A percentile compares a stretch with the other conserved stretches of the same genome.
These are phyloP conservation scores for Aleiodes sp. DNA, from an alignment of 1,140 invertebrate genomes.

Conservation along the genomic window DNA sequence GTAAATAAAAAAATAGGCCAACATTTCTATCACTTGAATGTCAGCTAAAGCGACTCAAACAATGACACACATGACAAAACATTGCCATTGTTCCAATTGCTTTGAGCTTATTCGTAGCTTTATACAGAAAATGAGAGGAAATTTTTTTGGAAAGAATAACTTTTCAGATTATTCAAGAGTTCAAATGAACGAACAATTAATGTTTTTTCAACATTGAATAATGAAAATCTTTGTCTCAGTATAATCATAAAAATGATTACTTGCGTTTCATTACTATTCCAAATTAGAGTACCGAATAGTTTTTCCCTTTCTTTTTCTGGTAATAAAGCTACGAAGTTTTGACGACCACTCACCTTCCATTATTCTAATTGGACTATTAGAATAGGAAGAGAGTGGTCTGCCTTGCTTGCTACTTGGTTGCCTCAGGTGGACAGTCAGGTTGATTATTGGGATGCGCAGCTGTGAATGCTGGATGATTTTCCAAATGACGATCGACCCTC, in stretches of 20 bases:
- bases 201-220: too few relatives aligned
- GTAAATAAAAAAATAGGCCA: slow-evolving; percentile 52
- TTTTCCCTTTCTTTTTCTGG: too few relatives aligned
- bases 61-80: too few relatives aligned
- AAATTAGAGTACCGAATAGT: too few relatives aligned
- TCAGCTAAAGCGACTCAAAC: background rate
- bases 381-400: slow-evolving; percentile 66
- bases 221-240: too few relatives aligned
- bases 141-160: background rate
- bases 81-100: background rate
- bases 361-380: slow-evolving; percentile 39
- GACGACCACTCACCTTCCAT: slow-evolving; percentile 49
- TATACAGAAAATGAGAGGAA: background rate
- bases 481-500: slow-evolving; percentile 85
- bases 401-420: slow-evolving; percentile 75
- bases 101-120: background rate
- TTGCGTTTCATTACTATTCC: too few relatives aligned
- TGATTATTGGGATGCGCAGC: slow-evolving; percentile 88
- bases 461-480: slow-evolving; percentile 88
- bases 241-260: too few relatives aligned
- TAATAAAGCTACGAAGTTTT: too few relatives aligned
- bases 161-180: background rate
- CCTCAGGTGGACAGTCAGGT: slow-evolving; percentile 90
- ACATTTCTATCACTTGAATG: slow-evolving; percentile 41
- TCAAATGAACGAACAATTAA: too few relatives aligned